Evolutionary conservation across 2,888 invertebrate genomes (phyloP).

Genomic region (Antitype chi): DNA sequence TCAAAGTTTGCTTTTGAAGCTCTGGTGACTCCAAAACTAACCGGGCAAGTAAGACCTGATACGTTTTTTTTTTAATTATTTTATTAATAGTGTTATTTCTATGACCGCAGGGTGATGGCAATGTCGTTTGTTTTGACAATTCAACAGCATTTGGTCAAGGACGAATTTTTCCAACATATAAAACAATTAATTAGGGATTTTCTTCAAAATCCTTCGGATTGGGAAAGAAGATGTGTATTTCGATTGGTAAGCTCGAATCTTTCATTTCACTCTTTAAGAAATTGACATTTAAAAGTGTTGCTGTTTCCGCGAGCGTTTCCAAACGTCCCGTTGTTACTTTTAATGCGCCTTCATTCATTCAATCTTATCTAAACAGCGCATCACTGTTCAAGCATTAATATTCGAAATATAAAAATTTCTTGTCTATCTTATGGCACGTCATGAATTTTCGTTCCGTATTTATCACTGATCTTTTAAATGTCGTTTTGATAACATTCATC

Average conservation of each 20-base stretch:
- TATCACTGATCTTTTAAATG: conserved; percentile 23
- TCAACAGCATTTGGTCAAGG: too few species aligned
- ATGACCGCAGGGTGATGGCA: too few species aligned
- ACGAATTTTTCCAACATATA: too few species aligned
- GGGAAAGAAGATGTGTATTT: too few species aligned
- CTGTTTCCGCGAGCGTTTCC: conserved; percentile 1
- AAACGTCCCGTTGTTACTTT: conserved; percentile 36
- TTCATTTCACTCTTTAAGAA: not conserved
- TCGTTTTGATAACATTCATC: conserved; percentile 19
- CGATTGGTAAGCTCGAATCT: too few species aligned
- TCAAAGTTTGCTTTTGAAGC: conserved; percentile 21
- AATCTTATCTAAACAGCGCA: conserved; percentile 44
- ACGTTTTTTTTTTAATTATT: too few species aligned
- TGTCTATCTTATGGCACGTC: conserved; percentile 10
- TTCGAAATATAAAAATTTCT: conserved; percentile 15
- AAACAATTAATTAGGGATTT: too few species aligned
- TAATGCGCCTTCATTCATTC: conserved; percentile 41
- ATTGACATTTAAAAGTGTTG: not conserved
- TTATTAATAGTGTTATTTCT: too few species aligned
- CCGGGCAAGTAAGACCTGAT: not conserved
- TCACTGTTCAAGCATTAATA: conserved; percentile 28
- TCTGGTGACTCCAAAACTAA: not conserved
- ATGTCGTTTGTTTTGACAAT: too few species aligned
- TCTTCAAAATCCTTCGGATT: too few species aligned
- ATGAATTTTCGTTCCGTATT: conserved; percentile 13